Conservation (phyloP, 2,797 vertebrate species). For the Lithobates pipiens region DNA sequence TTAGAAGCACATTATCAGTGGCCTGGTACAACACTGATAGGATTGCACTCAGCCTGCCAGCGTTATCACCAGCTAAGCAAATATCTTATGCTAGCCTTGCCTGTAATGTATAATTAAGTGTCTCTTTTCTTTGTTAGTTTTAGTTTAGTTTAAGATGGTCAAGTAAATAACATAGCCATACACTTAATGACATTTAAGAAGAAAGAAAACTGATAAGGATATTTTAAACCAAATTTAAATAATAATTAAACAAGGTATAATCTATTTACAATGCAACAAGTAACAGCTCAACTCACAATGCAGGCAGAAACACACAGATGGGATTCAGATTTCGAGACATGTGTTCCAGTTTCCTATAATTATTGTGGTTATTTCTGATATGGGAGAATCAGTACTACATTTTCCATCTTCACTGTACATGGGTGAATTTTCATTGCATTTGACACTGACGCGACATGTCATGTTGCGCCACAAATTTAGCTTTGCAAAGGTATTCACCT, state of each 20-base stretch:
- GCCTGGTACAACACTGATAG: conserved; percentile 30
- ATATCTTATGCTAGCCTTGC: conserved; percentile 10
- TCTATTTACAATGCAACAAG: conserved; percentile 3
- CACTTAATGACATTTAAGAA: conserved; percentile 23
- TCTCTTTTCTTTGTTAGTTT: conserved; percentile 26
- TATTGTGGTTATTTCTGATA: background rate
- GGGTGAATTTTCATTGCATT: too few species aligned
- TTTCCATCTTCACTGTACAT: too few species aligned
- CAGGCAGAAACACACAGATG: background rate
- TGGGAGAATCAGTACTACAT: too few species aligned
- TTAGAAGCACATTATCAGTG: conserved; percentile 12
- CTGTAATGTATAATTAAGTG: conserved; percentile 38
- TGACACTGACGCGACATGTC: too few species aligned
- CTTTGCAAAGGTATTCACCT: too few species aligned
- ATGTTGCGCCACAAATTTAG: too few species aligned
- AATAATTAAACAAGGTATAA: conserved; percentile 24
- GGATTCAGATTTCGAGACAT: background rate
- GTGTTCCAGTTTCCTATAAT: background rate
- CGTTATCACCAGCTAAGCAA: conserved; percentile 40
- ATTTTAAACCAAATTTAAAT: background rate
- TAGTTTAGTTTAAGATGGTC: conserved; percentile 4
- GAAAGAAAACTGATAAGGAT: conserved; percentile 20
- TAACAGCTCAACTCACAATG: background rate
- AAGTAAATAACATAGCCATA: conserved; percentile 10
- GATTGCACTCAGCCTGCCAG: conserved; percentile 27